A percentile compares a stretch with the other conserved stretches of the same genome.
These are phyloP conservation scores for Volucella zonaria DNA, from an alignment of 2,888 invertebrate genomes.

Conservation along the genomic window DNA sequence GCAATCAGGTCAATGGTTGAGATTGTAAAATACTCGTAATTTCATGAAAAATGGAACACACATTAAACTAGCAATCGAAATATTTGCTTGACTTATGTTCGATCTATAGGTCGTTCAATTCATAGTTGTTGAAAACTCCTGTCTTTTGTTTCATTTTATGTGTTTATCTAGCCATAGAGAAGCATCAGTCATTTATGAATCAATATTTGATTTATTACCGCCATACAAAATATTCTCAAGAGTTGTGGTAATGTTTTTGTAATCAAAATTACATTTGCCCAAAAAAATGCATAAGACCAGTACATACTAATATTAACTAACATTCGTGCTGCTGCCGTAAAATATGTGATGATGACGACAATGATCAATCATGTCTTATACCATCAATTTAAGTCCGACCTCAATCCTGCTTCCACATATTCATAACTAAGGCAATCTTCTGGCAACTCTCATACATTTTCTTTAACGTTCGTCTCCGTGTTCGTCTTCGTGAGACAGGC, in stretches of 20 bases:
- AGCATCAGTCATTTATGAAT: neutral
- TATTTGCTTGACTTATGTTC: too few relatives aligned
- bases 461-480: constrained; percentile 43
- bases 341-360: constrained; percentile 65
- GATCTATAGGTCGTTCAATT: too few relatives aligned
- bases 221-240: constrained; percentile 46
- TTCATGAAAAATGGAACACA: too few relatives aligned
- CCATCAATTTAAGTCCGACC: constrained; percentile 72
- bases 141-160: too few relatives aligned
- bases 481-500: neutral
- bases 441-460: neutral
- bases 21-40: too few relatives aligned
- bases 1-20: too few relatives aligned
- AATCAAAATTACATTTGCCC: constrained; percentile 67
- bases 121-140: too few relatives aligned
- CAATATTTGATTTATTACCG: constrained; percentile 64
- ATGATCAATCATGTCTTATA: constrained; percentile 70
- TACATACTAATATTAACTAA: constrained; percentile 52
- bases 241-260: constrained; percentile 68
- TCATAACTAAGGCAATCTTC: constrained; percentile 40
- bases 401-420: constrained; percentile 57
- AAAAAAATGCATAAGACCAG: constrained; percentile 28
- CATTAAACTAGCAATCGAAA: too few relatives aligned
- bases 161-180: too few relatives aligned
- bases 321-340: constrained; percentile 35